Conservation (phyloP, 2,888 invertebrate species). For the Sialis lutaria region DNA sequence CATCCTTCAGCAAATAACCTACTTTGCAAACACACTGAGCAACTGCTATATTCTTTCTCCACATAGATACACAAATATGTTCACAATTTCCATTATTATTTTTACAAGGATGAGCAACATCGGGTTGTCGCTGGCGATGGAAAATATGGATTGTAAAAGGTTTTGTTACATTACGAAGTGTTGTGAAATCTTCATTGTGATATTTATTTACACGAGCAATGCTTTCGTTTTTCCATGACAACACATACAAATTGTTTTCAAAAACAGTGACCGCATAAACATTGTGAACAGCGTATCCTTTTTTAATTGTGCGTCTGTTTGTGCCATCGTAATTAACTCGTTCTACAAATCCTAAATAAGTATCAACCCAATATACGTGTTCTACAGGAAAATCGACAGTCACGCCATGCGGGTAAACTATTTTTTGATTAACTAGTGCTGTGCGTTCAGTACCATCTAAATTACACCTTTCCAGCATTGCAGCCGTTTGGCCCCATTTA, state of each 20-base stretch:
- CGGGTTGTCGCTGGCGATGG: conserved; percentile 63
- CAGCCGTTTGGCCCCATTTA: conserved; percentile 48
- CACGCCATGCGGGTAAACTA: conserved; percentile 61
- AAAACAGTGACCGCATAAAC: conserved; percentile 56
- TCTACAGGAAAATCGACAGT: conserved; percentile 52
- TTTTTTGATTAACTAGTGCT: conserved; percentile 43
- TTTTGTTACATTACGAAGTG: conserved; percentile 32
- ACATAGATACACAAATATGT: conserved; percentile 57
- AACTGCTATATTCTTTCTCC: conserved; percentile 31
- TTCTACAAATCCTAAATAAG: conserved; percentile 63
- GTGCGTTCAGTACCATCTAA: conserved; percentile 45
- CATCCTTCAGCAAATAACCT: conserved; percentile 43
- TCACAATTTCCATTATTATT: conserved; percentile 49
- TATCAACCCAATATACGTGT: conserved; percentile 65
- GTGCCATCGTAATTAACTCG: conserved; percentile 59
- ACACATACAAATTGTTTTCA: conserved; percentile 54
- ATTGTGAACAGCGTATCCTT: conserved; percentile 36
- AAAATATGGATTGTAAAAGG: conserved; percentile 52
- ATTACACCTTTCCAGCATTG: conserved; percentile 43
- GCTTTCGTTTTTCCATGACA: conserved; percentile 48
- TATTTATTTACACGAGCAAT: conserved; percentile 44
- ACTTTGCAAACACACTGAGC: conserved; percentile 55
- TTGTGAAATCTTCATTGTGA: conserved; percentile 27
- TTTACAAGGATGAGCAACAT: conserved; percentile 51
- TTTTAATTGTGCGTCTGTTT: conserved; percentile 40